Base-by-base conservation (phyloP, 2,888 invertebrate genomes). In the Nomada flava region DNA sequence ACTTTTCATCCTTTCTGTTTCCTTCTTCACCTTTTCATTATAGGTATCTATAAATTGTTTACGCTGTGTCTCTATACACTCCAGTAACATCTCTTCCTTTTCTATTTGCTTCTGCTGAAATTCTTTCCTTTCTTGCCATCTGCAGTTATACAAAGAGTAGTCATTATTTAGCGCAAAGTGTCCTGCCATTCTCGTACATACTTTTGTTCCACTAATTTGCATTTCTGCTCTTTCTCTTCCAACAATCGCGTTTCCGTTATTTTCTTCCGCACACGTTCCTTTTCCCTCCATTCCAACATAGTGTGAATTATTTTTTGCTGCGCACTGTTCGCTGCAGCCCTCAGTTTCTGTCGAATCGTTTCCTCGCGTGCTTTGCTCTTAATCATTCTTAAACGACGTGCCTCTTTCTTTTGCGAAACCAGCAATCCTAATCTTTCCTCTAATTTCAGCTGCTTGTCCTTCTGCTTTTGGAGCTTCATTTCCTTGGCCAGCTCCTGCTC, bases 41-140 rank as follows among this genome's bases (percentile, higher is more conserved):
- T 92, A 92, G n/a, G 83, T 60, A 63, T 89, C 26, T 60, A 93
- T 89, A 75, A 89, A 90, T 44, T 84, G 77, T 60, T 83, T 68
- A 2, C 91, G 87, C 57, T 87, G 83, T 26, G 83, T 74, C 29
- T 88, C 72, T n/a, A 87, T 81, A 55, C 83, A 86, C 42, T 83
- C 20, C 10, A 89, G 29, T 5, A 90, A 76, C 44, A 84, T 72
- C 65, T 89, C 60, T 65, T 91, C 90, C 44, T 83, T 89, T 15
- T 86, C 84, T 5, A 92, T 89, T 71, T 89, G 84, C 26, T 84
- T 64, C 72, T 86, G 74, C 57, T 92, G 91, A 59, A 87, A 83
- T 26, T 87, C 82, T n/a, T 84, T 84, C 62, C 86, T 90, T 26
- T 62, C 79, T 60, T 85, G 44, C 93, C 93, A 93, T 65, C 93